Evolutionary conservation across 2,888 invertebrate genomes (phyloP).

Genomic region (Sminthurinus aureus): DNA sequence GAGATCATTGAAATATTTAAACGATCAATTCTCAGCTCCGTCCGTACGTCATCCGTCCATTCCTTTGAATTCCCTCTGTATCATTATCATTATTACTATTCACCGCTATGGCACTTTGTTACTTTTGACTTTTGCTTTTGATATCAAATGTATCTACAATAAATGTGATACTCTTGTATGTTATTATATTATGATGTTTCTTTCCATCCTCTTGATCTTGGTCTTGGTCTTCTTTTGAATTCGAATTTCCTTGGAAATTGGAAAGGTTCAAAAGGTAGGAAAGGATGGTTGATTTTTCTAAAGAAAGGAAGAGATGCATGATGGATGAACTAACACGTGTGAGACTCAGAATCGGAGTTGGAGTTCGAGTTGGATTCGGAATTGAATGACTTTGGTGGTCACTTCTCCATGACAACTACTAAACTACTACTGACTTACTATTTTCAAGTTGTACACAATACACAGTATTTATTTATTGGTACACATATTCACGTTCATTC

Average conservation of each 20-base stretch:
- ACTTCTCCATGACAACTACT: not conserved
- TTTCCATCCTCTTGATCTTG: no score
- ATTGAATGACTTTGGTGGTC: no score
- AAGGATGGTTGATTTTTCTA: not conserved
- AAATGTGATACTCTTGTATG: not conserved
- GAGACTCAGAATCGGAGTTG: not conserved
- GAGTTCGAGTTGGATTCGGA: not conserved
- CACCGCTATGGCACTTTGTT: not conserved
- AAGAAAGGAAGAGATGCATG: not conserved
- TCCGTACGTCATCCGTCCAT: not conserved
- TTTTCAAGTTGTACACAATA: not conserved
- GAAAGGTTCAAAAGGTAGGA: not conserved
- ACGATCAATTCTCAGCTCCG: constrained; percentile 34
- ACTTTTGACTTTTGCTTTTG: not conserved
- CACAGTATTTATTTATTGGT: not conserved
- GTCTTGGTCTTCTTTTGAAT: not conserved
- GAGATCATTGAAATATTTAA: constrained; percentile 42
- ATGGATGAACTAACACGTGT: not conserved
- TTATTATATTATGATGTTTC: not conserved
- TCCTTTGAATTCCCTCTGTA: no score
- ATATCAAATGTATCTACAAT: not conserved
- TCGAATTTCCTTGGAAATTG: no score
- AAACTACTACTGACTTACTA: not conserved
- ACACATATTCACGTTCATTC: not conserved
- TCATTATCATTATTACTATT: not conserved